Evolutionary conservation across 2,797 vertebrate genomes (phyloP), one percentile per base, ranked within the genome.

Genomic region (Typhlichthys subterraneus): DNA sequence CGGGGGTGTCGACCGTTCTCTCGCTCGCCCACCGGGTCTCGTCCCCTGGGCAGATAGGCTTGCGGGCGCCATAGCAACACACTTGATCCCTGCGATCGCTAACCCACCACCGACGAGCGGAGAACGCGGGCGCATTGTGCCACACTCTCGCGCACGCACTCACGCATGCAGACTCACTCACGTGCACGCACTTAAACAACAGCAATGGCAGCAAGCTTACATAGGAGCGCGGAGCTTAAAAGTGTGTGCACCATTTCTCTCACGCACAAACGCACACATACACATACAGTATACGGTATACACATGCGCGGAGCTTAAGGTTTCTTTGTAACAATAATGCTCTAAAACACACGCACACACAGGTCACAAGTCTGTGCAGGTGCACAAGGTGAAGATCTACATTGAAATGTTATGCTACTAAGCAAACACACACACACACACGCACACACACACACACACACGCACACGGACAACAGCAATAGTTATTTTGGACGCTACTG

Each of bases 41-140:
- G 61, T 82, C 73, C 81, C 77, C 64, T 61, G 80, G 80, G 87
- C 86, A 46, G 65, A 76, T 60, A 57, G 76, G 79, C 75, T 75
- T 19, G 55, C 65, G 10, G 82, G 77, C 62, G 45, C 72, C 80
- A 83, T 80, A 84, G 82, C 50, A 84, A 91, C 82, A 12, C 53
- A 75, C 85, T 80, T 88, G 87, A 91, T 88, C 76, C 69, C 70
- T 23, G 19, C 19, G 19, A 2, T 23, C 2, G 19, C 19, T 23
- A 23, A 23, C 19, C 19, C 19, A 23, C 19, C 19, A 23, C 19
- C 19, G 19, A 23, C 2, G 19, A 23, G 19, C 19, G 19, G 19
- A 23, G 19, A 23, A 23, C 63, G 23, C 67, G 63, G 82, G 12
- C 79, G 45, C 4, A 0, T 13, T 69, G 70, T 80, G 83, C 67